These are phyloP conservation scores for Macquaria ambigua DNA, from an alignment of 2,113 vertebrate species.

Conservation along the genomic window DNA sequence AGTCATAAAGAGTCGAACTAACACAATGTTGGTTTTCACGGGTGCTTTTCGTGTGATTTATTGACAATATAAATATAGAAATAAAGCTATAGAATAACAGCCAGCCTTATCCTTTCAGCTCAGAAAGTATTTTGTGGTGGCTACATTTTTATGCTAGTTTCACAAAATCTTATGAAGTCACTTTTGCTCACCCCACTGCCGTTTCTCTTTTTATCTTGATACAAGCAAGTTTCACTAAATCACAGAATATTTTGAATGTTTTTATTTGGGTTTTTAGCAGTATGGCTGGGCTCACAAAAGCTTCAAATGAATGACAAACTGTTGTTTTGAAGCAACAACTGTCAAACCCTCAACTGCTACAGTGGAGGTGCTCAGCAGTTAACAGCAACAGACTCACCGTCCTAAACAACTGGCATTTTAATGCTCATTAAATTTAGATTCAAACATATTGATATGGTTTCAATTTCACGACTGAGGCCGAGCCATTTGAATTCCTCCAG, in stretches of 20 bases:
- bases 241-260: not conserved
- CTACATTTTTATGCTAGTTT: too few species aligned
- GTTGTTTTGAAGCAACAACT: not conserved
- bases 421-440: not conserved
- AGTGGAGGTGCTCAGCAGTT: not conserved
- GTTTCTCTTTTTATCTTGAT: too few species aligned
- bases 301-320: not conserved
- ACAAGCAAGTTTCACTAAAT: too few species aligned
- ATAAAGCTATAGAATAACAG: too few species aligned
- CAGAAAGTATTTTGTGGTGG: too few species aligned
- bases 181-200: too few species aligned
- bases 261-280: not conserved
- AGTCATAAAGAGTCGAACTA: too few species aligned
- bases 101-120: too few species aligned
- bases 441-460: constrained; percentile 7
- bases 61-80: too few species aligned
- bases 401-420: not conserved
- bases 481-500: not conserved
- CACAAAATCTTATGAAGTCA: too few species aligned
- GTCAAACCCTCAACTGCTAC: not conserved
- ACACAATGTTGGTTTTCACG: too few species aligned
- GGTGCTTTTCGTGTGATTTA: too few species aligned
- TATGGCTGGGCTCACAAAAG: not conserved
- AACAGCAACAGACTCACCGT: not conserved
- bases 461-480: not conserved